phyloP scores from a whole-genome alignment of 2,888 invertebrate genomes.

The Diarsia mendica region DNA sequence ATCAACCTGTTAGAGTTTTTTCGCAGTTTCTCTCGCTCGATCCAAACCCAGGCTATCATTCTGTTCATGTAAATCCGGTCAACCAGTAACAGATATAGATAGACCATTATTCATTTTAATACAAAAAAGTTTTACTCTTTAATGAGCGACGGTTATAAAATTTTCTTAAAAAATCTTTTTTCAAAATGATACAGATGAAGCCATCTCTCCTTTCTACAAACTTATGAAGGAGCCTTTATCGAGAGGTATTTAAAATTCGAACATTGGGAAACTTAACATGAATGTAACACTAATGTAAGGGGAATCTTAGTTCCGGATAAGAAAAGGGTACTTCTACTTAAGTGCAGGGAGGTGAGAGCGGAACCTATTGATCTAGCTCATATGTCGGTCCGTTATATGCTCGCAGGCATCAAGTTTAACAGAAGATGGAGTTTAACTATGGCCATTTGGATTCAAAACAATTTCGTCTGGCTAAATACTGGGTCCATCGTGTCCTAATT shows the following conservation, averaged over 20 bases:
- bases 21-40: no score
- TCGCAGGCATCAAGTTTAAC: conserved; percentile 29
- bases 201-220: not conserved
- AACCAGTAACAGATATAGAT: no score
- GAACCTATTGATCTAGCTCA: conserved; percentile 56
- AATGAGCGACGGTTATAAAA: no score
- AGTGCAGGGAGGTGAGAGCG: conserved; percentile 40
- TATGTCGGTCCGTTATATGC: conserved; percentile 22
- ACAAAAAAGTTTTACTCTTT: not conserved
- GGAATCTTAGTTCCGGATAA: conserved; percentile 38
- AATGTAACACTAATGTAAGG: conserved; percentile 34
- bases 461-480: not conserved
- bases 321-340: conserved; percentile 26
- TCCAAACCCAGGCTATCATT: no score
- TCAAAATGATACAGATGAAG: not conserved
- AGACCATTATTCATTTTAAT: not conserved
- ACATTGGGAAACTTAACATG: conserved; percentile 16
- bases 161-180: not conserved
- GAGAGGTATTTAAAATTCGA: not conserved
- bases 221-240: not conserved
- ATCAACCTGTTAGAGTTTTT: no score
- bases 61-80: no score
- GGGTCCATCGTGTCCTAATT: not conserved
- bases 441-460: not conserved
- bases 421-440: not conserved